Percentiles rank a stretch among this genome's conserved stretches.
These are phyloP conservation scores for Porites cylindrica DNA, from an alignment of 92 coral and sea anemone genomes.

Conservation along the genomic window DNA sequence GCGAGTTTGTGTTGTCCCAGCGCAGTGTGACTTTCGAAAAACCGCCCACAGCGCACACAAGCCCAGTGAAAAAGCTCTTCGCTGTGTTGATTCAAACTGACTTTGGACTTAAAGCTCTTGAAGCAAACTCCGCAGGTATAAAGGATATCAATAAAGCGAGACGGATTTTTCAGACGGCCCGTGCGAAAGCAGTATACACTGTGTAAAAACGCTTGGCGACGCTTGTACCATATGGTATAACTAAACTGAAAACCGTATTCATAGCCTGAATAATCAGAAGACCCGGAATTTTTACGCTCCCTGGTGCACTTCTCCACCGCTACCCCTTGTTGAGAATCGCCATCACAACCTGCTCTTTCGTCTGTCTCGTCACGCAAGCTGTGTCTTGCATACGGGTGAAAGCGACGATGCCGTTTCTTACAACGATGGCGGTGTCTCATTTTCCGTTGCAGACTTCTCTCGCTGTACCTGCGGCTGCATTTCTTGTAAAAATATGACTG, in stretches of 20 bases:
- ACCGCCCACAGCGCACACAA: constrained; percentile 91
- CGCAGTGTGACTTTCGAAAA: constrained; percentile 89
- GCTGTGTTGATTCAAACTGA: constrained; percentile 91
- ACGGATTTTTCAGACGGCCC: constrained; percentile 62
- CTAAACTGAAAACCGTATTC: constrained; percentile 44
- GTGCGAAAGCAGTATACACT: constrained; percentile 62
- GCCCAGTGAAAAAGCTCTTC: constrained; percentile 98
- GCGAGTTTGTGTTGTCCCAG: constrained; percentile 94
- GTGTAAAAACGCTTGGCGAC: constrained; percentile 69
- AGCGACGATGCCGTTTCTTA: constrained; percentile 5
- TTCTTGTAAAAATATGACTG: constrained; percentile 2
- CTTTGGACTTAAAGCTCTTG: constrained; percentile 83
- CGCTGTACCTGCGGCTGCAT: neutral
- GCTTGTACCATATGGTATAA: constrained; percentile 70
- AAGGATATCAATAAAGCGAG: constrained; percentile 55
- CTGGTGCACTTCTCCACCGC: constrained; percentile 5
- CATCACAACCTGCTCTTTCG: neutral
- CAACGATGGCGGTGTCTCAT: neutral
- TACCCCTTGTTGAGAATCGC: neutral
- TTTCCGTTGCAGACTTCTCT: neutral
- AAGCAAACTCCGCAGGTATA: constrained; percentile 96
- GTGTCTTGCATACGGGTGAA: constrained; percentile 37
- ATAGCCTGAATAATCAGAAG: constrained; percentile 46
- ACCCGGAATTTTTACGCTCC: constrained; percentile 20
- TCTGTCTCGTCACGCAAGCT: neutral